Base-by-base conservation (phyloP, 1,140 invertebrate species). In the Nylanderia fulva region DNA sequence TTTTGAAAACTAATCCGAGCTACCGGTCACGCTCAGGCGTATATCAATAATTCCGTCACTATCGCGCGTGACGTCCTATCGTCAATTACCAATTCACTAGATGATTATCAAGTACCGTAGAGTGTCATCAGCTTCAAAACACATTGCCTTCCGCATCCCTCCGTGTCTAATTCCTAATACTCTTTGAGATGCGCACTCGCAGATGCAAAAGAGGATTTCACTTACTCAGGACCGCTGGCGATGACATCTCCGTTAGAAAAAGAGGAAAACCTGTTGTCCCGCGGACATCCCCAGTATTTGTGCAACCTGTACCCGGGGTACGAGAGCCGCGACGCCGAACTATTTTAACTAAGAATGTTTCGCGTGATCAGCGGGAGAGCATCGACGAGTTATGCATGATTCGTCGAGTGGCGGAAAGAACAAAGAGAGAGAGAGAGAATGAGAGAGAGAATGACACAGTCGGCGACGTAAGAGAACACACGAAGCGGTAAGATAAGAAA, bases 281-380 rank as follows among this genome's bases (percentile, higher is more conserved):
- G 84, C 66, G 52, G 64, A 86, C 88, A 90, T 90, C 79, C 87
- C 88, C 84, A 29, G 29, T 36, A 27, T 42, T 84, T 88, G 39
- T 71, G 68, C 61, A 85, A 60, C 39, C 66, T 72, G 39, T 15
- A 58, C 39, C 27, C 42, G 11, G 36, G 69, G 13, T 36, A 72
- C 9, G 13, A 64, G 64, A 61, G 60, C 64, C 66, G 45, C 74
- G 52, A 54, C 80, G 60, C 66, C 42, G 13, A 85, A 85, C 86
- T 88, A 85, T 88, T 88, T 88, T 66, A 71, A 85, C 63, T 76
- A 71, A 84, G 83, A 79, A 39, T 29, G 58, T 18, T 48, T 48
- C 3, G 45, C 7, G 21, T 68, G 45, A 63, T 76, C 64, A 66
- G 33, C 45, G 42, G 54, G 58, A 72, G 54, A 82, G 61, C 54